Conservation (phyloP, 2,888 invertebrate genomes). For the Tiliacea aurago region DNA sequence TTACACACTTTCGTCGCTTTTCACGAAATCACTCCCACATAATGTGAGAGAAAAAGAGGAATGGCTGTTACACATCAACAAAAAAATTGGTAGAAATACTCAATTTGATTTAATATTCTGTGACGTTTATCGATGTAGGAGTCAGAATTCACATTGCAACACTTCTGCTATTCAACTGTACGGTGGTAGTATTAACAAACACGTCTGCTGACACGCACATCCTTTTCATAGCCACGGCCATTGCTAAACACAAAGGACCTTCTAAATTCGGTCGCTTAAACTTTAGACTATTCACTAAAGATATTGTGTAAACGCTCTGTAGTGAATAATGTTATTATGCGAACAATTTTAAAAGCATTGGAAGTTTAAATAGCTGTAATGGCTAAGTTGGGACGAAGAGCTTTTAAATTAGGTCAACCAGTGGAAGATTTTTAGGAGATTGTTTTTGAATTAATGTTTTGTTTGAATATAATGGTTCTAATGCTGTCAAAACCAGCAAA, state of each 20-base stretch:
- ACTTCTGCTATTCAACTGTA: constrained; percentile 32
- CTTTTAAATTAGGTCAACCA: constrained; percentile 42
- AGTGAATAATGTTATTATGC: constrained; percentile 56
- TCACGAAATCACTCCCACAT: too few species aligned
- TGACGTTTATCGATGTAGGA: background rate
- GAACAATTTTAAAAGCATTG: constrained; percentile 63
- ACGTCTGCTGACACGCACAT: constrained; percentile 76
- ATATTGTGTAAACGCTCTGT: constrained; percentile 59
- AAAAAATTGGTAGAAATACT: too few species aligned
- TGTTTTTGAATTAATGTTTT: constrained; percentile 8
- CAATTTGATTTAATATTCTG: background rate
- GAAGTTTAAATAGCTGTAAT: constrained; percentile 48
- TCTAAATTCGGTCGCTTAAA: constrained; percentile 67
- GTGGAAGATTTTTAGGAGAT: constrained; percentile 11
- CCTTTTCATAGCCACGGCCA: constrained; percentile 71
- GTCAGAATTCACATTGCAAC: background rate
- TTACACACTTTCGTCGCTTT: too few species aligned
- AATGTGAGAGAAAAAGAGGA: too few species aligned
- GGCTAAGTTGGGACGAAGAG: constrained; percentile 18
- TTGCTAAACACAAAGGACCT: constrained; percentile 65
- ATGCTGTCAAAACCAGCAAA: background rate
- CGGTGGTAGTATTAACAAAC: constrained; percentile 69
- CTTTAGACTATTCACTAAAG: constrained; percentile 62
- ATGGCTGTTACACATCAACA: too few species aligned
- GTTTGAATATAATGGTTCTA: constrained; percentile 3